Percentiles rank a stretch among this genome's conserved stretches.
These are phyloP conservation scores for Diabrotica balteata DNA, from an alignment of 2,888 invertebrate genomes.

Conservation along the genomic window DNA sequence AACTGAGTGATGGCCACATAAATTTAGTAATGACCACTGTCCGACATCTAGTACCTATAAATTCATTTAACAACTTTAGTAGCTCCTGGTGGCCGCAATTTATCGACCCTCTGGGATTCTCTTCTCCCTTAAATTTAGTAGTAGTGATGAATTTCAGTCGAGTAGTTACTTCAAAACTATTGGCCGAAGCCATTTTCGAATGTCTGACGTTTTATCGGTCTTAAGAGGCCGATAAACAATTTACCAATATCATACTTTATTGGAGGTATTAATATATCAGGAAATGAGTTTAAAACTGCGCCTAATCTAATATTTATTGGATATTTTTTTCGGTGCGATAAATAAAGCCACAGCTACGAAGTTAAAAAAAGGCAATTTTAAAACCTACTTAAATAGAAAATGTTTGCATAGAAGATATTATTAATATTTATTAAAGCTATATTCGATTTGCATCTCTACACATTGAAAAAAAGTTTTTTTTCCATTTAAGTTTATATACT, in stretches of 20 bases:
- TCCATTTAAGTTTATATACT: no score
- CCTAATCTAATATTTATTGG: no score
- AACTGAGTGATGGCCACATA: conserved; percentile 51
- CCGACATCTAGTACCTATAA: conserved; percentile 59
- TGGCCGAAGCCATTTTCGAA: conserved; percentile 24
- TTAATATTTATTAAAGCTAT: no score
- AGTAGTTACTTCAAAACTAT: conserved; percentile 48
- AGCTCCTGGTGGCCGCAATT: conserved; percentile 60
- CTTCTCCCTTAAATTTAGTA: conserved; percentile 47
- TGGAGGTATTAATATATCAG: conserved; percentile 7
- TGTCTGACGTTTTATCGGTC: conserved; percentile 31
- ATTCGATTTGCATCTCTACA: no score
- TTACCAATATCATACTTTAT: conserved; percentile 25
- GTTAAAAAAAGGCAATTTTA: no score
- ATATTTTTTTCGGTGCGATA: no score
- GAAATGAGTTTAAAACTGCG: no score
- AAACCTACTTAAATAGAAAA: no score
- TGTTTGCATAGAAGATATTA: no score
- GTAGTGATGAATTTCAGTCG: conserved; percentile 49
- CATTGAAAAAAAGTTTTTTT: no score
- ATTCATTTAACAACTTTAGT: conserved; percentile 63
- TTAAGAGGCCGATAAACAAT: conserved; percentile 27
- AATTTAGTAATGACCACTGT: conserved; percentile 60
- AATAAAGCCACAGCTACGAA: no score
- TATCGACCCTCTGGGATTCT: conserved; percentile 54